A percentile compares a stretch with the other conserved stretches of the same genome.
Evolutionary conservation across 2,888 invertebrate species (phyloP).

Genomic region (Scaptomyza caliginosa): DNA sequence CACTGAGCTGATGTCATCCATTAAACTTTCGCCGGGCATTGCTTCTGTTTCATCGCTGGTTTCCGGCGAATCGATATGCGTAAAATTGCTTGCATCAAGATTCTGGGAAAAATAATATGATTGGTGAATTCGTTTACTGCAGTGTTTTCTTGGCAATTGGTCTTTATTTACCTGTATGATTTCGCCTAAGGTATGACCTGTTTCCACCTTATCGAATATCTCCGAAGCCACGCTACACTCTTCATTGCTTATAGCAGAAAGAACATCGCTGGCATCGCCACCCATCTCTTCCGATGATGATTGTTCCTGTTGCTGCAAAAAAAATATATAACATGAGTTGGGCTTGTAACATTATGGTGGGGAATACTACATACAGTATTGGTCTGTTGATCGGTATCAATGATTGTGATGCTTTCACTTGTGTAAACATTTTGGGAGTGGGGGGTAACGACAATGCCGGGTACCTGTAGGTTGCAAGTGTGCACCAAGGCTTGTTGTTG

Average conservation of each 20-base stretch:
- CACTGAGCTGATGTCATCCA: conserved; percentile 91
- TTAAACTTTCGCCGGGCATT: conserved; percentile 90
- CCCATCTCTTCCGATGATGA: conserved; percentile 82
- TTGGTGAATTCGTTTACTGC: neutral
- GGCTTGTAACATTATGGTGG: neutral
- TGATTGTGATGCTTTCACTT: conserved; percentile 87
- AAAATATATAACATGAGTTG: neutral
- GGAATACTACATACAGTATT: conserved; percentile 69
- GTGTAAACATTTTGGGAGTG: conserved; percentile 81
- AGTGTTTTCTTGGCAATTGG: neutral
- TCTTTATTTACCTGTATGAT: conserved; percentile 79
- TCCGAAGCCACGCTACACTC: conserved; percentile 90
- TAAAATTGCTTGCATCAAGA: conserved; percentile 85
- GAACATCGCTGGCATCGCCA: conserved; percentile 85
- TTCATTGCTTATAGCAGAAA: conserved; percentile 88
- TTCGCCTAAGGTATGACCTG: conserved; percentile 78
- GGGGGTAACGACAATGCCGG: conserved; percentile 76
- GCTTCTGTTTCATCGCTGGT: conserved; percentile 90
- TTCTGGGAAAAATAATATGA: conserved; percentile 78
- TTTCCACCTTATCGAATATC: conserved; percentile 85
- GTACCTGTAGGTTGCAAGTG: conserved; percentile 82
- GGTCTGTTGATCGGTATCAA: conserved; percentile 85
- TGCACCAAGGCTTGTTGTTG: conserved; percentile 54
- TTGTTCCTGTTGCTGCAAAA: conserved; percentile 74
- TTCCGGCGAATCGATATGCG: conserved; percentile 93